Conservation (phyloP, 2,888 invertebrate genomes). For the Drosophila histrio region DNA sequence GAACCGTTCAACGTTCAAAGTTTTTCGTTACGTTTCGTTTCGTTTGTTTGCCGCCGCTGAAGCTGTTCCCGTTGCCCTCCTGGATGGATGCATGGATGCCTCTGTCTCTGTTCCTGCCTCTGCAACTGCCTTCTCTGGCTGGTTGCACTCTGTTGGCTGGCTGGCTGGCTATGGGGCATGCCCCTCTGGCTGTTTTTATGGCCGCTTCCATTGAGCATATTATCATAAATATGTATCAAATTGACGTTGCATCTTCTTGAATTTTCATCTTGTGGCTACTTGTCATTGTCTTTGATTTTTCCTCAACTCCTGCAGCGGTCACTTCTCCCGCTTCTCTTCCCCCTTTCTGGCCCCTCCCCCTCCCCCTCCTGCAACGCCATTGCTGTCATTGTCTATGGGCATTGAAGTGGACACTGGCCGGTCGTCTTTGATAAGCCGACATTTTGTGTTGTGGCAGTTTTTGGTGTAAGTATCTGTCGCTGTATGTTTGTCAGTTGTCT, state of each 20-base stretch:
- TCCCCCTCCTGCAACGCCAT: background rate
- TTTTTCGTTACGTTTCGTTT: conserved; percentile 45
- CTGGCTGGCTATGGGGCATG: conserved; percentile 35
- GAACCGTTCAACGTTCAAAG: conserved; percentile 61
- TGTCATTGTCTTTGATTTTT: conserved; percentile 78
- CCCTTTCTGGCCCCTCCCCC: background rate
- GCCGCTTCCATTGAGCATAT: conserved; percentile 62
- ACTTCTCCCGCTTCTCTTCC: background rate
- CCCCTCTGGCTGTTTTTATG: conserved; percentile 48
- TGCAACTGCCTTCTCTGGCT: background rate
- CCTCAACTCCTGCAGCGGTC: conserved; percentile 57
- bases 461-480: conserved; percentile 56
- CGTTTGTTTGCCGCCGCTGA: conserved; percentile 65
- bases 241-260: conserved; percentile 80
- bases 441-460: conserved; percentile 55
- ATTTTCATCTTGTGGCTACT: conserved; percentile 78
- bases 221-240: conserved; percentile 78
- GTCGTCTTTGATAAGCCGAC: conserved; percentile 71
- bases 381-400: conserved; percentile 64
- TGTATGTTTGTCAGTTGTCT: conserved; percentile 56
- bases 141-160: conserved; percentile 5
- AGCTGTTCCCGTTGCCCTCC: conserved; percentile 13
- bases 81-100: background rate
- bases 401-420: conserved; percentile 60
- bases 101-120: background rate